These are phyloP conservation scores for Drosophila nigricruria DNA, from an alignment of 2,888 invertebrate genomes.

Conservation along the genomic window DNA sequence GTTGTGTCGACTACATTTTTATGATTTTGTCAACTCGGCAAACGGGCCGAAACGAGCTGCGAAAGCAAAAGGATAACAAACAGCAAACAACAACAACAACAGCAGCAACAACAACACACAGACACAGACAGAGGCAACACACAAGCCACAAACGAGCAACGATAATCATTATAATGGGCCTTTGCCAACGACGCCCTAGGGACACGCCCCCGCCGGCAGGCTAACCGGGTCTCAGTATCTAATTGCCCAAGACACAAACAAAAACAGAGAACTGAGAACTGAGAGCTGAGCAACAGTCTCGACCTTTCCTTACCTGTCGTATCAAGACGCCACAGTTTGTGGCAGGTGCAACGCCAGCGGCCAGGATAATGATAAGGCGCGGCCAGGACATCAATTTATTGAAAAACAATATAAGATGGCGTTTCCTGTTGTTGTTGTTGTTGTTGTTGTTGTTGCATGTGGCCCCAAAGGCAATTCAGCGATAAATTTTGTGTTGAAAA, in stretches of 20 bases:
- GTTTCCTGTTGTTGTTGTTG: neutral
- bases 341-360: conserved; percentile 59
- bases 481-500: conserved; percentile 13
- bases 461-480: conserved; percentile 4
- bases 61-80: conserved; percentile 69
- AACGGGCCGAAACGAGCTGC: conserved; percentile 67
- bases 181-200: conserved; percentile 71
- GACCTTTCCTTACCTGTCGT: neutral
- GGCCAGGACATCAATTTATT: conserved; percentile 61
- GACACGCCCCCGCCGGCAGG: conserved; percentile 30
- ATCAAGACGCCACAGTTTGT: conserved; percentile 11
- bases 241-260: conserved; percentile 55
- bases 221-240: conserved; percentile 46
- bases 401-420: conserved; percentile 62
- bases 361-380: conserved; percentile 45
- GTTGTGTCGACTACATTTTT: conserved; percentile 75
- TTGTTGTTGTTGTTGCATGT: neutral
- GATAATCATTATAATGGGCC: conserved; percentile 78
- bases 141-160: conserved; percentile 71
- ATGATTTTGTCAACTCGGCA: conserved; percentile 79
- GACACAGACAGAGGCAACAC: conserved; percentile 1
- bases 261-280: conserved; percentile 4
- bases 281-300: neutral
- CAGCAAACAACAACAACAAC: conserved; percentile 8
- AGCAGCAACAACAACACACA: conserved; percentile 19